Conservation (phyloP, 2,113 vertebrate genomes). For the Struthidea cinerea region DNA sequence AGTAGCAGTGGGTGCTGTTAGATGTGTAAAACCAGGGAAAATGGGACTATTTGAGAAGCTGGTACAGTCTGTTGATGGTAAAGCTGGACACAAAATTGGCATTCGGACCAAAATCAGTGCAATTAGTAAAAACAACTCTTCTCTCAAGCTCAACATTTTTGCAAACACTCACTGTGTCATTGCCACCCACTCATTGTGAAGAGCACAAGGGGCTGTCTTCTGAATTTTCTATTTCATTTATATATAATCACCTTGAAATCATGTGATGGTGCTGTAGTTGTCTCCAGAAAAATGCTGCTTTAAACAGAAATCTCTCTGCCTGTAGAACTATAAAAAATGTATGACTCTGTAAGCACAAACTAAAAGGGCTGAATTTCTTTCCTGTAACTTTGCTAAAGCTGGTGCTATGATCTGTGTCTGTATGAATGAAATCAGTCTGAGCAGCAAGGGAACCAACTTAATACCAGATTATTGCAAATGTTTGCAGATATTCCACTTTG, state of each 20-base stretch:
- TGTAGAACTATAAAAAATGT: conserved; percentile 9
- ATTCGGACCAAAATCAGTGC: neutral
- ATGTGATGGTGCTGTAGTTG: neutral
- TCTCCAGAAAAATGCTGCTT: neutral
- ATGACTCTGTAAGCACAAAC: neutral
- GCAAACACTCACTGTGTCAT: neutral
- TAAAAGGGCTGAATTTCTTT: conserved; percentile 18
- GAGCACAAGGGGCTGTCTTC: neutral
- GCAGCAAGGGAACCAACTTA: neutral
- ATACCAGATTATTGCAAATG: neutral
- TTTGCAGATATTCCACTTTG: neutral
- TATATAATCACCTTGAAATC: neutral
- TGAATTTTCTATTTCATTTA: neutral
- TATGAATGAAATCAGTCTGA: neutral
- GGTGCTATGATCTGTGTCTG: neutral
- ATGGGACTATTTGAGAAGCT: neutral
- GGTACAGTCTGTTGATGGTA: neutral
- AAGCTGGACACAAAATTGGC: neutral
- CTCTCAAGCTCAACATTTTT: neutral
- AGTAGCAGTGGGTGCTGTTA: neutral
- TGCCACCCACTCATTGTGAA: accelerated
- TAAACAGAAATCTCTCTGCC: neutral
- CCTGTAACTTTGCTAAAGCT: neutral
- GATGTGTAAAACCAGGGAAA: neutral
- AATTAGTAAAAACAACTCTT: neutral